Evolutionary conservation across 2,797 vertebrate species (phyloP), one percentile per base, ranked within the genome.

Genomic region (Carcharodon carcharias): DNA sequence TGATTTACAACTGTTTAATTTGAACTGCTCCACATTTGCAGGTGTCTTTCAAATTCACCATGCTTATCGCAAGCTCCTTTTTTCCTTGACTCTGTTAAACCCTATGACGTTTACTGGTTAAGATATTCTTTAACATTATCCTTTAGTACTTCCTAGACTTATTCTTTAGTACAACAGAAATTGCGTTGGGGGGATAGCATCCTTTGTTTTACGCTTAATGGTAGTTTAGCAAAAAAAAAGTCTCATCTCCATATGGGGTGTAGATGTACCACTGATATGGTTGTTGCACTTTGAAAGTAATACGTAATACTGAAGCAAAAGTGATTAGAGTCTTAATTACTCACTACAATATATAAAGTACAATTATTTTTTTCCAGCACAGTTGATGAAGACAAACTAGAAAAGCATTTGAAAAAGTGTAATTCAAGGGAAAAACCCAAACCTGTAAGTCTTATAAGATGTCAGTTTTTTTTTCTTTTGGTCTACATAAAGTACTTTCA

Each of bases 401-500:
- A 98, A 96, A 99, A 99, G 97, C 99, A 99, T 96, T 98, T 99
- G 97, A 99, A 98, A 97, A 99, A 99, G 96, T 99, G 99, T 97
- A 99, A 99, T 97, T 98, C 99, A 73, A 98, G 99, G 97, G 98
- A 98, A 96, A 99, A 98, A 96, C 98, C 98, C 5, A 98, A 98
- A 97, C 98, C 99, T 9, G 99, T 99, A 97, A 98, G 99, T 98
- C 50, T 35, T 96, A 40, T 31, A 56, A 61, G 56, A 94, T 71
- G 7, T 63, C 12, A 63, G 16, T 21, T 94, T 45, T 50, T 26
- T 26, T 95, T 95, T 77, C n/a, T 95, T 3, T 35, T 5, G 35
- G 21, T 95, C 28, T 94, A 4, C 58, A 56, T 40, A 45, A 67
- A 45, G 21, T 88, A 69, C 61, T 82, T 16, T 50, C 26, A 8